Evolutionary conservation across 2,888 invertebrate species (phyloP).

Genomic region (Napeogenes sylphis): DNA sequence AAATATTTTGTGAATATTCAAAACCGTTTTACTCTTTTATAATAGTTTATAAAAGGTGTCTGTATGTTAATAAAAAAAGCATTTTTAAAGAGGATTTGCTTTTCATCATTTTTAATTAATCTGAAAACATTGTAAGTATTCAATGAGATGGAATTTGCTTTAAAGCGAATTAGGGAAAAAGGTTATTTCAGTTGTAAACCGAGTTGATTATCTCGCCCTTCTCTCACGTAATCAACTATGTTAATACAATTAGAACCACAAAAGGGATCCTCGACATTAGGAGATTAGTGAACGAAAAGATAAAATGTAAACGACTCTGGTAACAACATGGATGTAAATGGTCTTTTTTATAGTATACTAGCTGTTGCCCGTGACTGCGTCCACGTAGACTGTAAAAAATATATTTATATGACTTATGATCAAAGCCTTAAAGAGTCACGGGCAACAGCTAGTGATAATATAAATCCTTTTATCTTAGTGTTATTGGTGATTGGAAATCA

Average conservation of each 20-base stretch:
- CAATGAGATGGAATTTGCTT: constrained; percentile 3
- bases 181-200: constrained; percentile 28
- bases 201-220: constrained; percentile 31
- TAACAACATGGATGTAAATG: constrained; percentile 21
- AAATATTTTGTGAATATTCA: constrained; percentile 5
- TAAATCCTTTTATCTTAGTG: too few species aligned
- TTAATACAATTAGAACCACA: constrained; percentile 33
- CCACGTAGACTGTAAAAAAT: too few species aligned
- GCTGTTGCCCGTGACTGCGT: too few species aligned
- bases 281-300: constrained; percentile 24
- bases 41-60: too few species aligned
- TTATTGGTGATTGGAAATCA: too few species aligned
- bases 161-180: constrained; percentile 28
- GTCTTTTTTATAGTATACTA: not conserved
- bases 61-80: too few species aligned
- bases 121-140: constrained; percentile 4
- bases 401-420: not conserved
- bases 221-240: constrained; percentile 32
- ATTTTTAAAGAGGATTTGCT: not conserved
- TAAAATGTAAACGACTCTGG: constrained; percentile 21
- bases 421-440: too few species aligned
- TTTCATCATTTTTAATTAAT: not conserved
- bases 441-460: too few species aligned
- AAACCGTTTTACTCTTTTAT: not conserved
- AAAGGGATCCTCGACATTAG: constrained; percentile 30